These are phyloP conservation scores for Smittia aterrima DNA, from an alignment of 2,888 invertebrate genomes.

Conservation along the genomic window DNA sequence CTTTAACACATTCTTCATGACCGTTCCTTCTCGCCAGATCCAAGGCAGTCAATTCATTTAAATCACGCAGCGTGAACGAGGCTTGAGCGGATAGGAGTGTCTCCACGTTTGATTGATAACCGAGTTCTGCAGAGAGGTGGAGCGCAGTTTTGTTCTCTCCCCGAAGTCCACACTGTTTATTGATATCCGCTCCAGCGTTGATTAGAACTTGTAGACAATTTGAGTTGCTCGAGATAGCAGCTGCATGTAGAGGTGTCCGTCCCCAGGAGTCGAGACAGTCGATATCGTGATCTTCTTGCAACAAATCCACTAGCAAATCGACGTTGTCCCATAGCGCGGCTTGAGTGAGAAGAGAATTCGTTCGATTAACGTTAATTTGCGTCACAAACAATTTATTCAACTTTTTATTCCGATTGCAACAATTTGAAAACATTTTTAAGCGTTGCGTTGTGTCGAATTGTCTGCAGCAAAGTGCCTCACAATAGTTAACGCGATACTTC, in stretches of 20 bases:
- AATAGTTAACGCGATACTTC: background rate
- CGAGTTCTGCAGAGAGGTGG: conserved; percentile 78
- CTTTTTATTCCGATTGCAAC: conserved; percentile 30
- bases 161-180: conserved; percentile 64
- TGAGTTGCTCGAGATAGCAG: conserved; percentile 74
- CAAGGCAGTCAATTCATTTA: conserved; percentile 68
- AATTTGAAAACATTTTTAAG: conserved; percentile 32
- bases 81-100: conserved; percentile 68
- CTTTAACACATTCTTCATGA: conserved; percentile 63
- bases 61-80: conserved; percentile 62
- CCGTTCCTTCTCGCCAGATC: conserved; percentile 69
- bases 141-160: conserved; percentile 76
- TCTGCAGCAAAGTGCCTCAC: background rate
- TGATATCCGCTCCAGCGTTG: conserved; percentile 68
- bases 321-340: conserved; percentile 87
- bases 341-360: conserved; percentile 50
- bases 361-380: conserved; percentile 23
- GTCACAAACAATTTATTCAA: background rate
- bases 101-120: conserved; percentile 68
- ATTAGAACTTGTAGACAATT: conserved; percentile 72
- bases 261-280: conserved; percentile 73
- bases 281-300: conserved; percentile 63
- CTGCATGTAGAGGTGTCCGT: conserved; percentile 77
- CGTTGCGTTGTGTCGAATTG: background rate
- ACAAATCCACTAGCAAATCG: conserved; percentile 76